Base-by-base conservation (phyloP, 2,888 invertebrate species). In the Scelioninae gen. 1 region DNA sequence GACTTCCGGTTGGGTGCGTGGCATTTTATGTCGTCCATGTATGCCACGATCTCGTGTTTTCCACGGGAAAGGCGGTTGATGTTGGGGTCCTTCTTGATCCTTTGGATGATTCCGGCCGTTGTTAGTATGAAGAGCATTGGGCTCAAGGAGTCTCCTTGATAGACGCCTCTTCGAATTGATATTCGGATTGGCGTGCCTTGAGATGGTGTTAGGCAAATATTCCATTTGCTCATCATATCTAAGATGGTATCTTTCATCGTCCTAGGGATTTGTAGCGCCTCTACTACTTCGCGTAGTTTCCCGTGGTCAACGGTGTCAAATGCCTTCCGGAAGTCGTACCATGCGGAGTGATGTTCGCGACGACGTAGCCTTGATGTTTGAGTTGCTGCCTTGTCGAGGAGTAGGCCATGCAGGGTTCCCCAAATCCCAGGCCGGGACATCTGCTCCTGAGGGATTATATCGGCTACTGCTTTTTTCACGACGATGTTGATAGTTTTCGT, bases 11-110 rank as follows among this genome's bases (percentile, higher is more conserved):
- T 63, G 9, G 80, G 77, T 0, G 76, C 63, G 75, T 84, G 62
- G 53, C 68, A 58, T 72, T 86, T 60, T 51, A 85, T 80, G 69
- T 86, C 74, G 23, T 83, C 82, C 82, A 84, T 83, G 23, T 60
- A 84, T 0, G 84, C 65, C 16, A 65, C 13, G 0, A 65, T 34
- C 38, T 49, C 38, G 38, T 66, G 65, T n/a, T n/a, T 43, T 29
- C 60, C 60, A 2, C 9, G 13, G 11, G 60, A 4, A 0, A 60
- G 29, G 43, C 45, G 43, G 13, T 40, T 60, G 60, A 60, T 60
- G 11, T 13, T 10, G 4, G 40, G 10, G 43, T 60, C 38, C 10
- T 34, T 16, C 6, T 34, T 51, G 38, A 49, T 40, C 47, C 47
- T 23, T 7, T 34, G 15, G 49, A 47, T 23, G 11, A 66, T 51